These are phyloP conservation scores for Drosophila macrothrix DNA, from an alignment of 2,888 invertebrate species.

Conservation along the genomic window DNA sequence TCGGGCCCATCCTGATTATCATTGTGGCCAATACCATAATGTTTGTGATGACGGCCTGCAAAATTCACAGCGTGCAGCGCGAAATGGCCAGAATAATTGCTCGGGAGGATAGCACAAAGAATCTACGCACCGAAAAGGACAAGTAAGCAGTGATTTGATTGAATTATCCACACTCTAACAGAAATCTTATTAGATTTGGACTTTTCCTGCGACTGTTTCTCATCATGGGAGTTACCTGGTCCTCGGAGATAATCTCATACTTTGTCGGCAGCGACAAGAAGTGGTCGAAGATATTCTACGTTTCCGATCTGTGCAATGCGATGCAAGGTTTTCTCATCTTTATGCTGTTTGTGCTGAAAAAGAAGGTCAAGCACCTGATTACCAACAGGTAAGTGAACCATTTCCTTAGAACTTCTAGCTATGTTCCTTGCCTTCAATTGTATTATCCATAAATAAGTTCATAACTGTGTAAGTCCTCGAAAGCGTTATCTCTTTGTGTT, in stretches of 20 bases:
- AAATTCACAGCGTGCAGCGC: constrained; percentile 83
- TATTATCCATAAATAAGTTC: constrained; percentile 35
- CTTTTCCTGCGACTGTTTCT: constrained; percentile 92
- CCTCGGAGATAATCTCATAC: constrained; percentile 91
- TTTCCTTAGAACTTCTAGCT: neutral
- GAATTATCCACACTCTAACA: constrained; percentile 8
- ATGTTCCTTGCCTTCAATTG: neutral
- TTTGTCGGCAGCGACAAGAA: constrained; percentile 86
- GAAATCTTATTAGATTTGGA: constrained; percentile 87
- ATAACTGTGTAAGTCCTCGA: constrained; percentile 45
- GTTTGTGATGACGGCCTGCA: constrained; percentile 83
- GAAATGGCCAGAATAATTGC: constrained; percentile 84
- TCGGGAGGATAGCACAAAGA: constrained; percentile 82
- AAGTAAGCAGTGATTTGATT: constrained; percentile 65
- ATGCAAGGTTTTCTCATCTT: constrained; percentile 88
- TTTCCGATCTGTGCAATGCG: constrained; percentile 87
- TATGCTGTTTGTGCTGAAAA: constrained; percentile 88
- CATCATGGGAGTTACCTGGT: constrained; percentile 95
- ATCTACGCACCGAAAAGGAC: constrained; percentile 83
- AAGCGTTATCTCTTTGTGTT: constrained; percentile 5
- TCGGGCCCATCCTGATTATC: constrained; percentile 80
- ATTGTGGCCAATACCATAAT: constrained; percentile 82
- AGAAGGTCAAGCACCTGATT: constrained; percentile 84
- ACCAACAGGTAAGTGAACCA: constrained; percentile 80
- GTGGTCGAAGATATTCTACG: constrained; percentile 81